Conservation (phyloP, 2,888 invertebrate species). For the Apoda limacodes region DNA sequence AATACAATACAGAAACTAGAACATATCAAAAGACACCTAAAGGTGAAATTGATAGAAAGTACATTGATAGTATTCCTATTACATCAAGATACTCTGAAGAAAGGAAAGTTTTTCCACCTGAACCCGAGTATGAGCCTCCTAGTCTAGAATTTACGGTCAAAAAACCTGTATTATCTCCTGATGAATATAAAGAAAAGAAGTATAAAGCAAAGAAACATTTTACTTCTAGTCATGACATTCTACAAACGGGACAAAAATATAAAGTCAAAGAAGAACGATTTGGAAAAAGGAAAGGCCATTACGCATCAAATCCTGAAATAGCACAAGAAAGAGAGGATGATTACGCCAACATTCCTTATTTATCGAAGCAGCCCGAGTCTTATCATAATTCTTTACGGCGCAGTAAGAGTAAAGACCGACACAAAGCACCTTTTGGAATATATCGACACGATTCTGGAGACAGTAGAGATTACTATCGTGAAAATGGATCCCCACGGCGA, state of each 20-base stretch:
- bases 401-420: slow-evolving; percentile 59
- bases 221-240: slow-evolving; percentile 59
- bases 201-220: slow-evolving; percentile 55
- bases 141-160: slow-evolving; percentile 71
- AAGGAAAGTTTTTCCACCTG: slow-evolving; percentile 52
- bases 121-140: slow-evolving; percentile 74
- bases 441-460: slow-evolving; percentile 60
- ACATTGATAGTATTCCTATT: slow-evolving; percentile 40
- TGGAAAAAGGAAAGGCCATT: slow-evolving; percentile 61
- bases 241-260: slow-evolving; percentile 56
- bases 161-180: slow-evolving; percentile 72
- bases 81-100: slow-evolving; percentile 35
- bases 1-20: slow-evolving; percentile 54
- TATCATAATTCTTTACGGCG: slow-evolving; percentile 74
- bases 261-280: slow-evolving; percentile 55
- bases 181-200: slow-evolving; percentile 67
- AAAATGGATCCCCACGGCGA: slow-evolving; percentile 52
- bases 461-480: slow-evolving; percentile 57
- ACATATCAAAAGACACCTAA: slow-evolving; percentile 44
- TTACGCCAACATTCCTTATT: slow-evolving; percentile 52
- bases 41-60: slow-evolving; percentile 49
- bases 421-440: slow-evolving; percentile 44
- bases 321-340: slow-evolving; percentile 61
- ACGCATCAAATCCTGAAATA: slow-evolving; percentile 74
- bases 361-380: slow-evolving; percentile 48